Conservation (phyloP, 2,797 vertebrate species). For the Pseudotriccus pelzelni region DNA sequence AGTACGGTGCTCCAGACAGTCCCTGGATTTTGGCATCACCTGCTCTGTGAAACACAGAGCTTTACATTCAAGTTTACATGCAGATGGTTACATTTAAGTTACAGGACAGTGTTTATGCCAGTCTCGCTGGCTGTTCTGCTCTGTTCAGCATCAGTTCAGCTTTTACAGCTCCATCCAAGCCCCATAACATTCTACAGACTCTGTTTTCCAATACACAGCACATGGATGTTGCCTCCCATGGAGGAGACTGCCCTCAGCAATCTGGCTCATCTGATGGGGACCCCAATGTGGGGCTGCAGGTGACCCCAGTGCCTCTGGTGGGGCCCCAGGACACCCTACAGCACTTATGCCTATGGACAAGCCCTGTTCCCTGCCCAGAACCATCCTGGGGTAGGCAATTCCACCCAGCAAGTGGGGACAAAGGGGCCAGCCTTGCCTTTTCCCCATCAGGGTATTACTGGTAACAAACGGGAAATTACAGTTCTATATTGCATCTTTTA, state of each 20-base stretch:
- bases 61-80: neutral
- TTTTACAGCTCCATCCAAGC: neutral
- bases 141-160: neutral
- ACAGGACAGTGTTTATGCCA: neutral
- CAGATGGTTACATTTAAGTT: neutral
- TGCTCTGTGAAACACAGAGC: neutral
- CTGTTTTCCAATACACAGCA: neutral
- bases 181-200: neutral
- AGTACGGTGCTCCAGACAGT: neutral
- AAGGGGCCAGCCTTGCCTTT: fast-evolving
- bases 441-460: neutral
- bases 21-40: neutral
- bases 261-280: neutral
- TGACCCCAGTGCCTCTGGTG: neutral
- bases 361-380: neutral
- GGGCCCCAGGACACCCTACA: neutral
- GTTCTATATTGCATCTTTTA: neutral
- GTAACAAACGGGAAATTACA: neutral
- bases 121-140: neutral
- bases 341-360: neutral
- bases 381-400: neutral
- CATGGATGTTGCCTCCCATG: fast-evolving
- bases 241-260: fast-evolving
- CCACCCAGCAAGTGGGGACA: neutral
- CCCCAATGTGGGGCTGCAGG: neutral